These are phyloP conservation scores for Paramacrobiotus metropolitanus DNA, from an alignment of 1,140 invertebrate species.

Conservation along the genomic window DNA sequence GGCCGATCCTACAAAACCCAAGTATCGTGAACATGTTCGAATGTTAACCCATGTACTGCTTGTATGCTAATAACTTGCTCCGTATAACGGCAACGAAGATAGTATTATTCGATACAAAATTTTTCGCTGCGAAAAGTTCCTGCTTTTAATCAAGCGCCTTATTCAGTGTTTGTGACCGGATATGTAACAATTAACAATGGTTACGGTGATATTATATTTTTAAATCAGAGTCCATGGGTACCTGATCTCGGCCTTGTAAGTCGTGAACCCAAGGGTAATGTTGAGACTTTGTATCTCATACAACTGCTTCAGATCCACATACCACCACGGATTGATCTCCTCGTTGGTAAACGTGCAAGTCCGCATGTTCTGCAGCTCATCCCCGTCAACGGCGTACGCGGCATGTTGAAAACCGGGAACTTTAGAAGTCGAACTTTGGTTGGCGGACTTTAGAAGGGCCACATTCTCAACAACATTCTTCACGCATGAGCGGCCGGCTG, in stretches of 20 bases:
- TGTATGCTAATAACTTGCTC: too few species aligned
- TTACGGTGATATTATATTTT: background rate
- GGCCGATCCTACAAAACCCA: too few species aligned
- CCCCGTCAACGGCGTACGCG: background rate
- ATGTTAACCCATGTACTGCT: too few species aligned
- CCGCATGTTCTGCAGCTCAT: background rate
- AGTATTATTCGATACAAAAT: too few species aligned
- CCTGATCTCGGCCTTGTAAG: background rate
- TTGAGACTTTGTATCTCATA: background rate
- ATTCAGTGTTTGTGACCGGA: background rate
- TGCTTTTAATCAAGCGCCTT: background rate
- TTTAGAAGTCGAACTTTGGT: background rate
- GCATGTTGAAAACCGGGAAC: background rate
- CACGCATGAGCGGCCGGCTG: background rate
- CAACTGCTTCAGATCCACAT: background rate
- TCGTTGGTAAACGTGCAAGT: background rate
- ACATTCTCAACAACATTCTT: background rate
- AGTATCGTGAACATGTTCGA: too few species aligned
- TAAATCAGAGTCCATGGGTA: background rate
- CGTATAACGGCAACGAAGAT: too few species aligned
- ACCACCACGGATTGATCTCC: constrained; percentile 1
- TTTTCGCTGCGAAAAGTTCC: background rate
- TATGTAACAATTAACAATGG: background rate
- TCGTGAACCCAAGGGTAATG: background rate
- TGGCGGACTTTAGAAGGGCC: background rate